Conservation (phyloP, 2,797 vertebrate genomes). For the Emys orbicularis region DNA sequence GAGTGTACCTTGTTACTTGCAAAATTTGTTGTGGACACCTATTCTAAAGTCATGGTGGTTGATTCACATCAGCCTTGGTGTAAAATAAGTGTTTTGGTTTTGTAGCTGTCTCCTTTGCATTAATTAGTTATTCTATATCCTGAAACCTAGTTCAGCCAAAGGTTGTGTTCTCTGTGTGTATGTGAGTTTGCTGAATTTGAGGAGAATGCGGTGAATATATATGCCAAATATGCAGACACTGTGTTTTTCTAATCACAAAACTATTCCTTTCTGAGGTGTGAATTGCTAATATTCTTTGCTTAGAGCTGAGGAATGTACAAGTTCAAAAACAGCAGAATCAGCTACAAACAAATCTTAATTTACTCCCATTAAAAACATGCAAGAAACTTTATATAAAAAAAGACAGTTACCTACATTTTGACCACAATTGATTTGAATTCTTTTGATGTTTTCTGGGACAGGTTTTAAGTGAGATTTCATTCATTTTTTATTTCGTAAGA, state of each 20-base stretch:
- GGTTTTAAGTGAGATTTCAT: neutral
- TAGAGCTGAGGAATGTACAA: constrained; percentile 12
- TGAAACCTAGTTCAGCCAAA: constrained; percentile 66
- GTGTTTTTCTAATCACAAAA: constrained; percentile 63
- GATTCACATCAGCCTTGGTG: neutral
- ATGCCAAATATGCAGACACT: constrained; percentile 60
- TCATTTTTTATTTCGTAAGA: neutral
- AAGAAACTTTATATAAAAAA: neutral
- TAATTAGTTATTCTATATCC: constrained; percentile 57
- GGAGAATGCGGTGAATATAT: constrained; percentile 42
- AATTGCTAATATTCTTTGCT: constrained; percentile 46
- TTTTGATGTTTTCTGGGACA: neutral
- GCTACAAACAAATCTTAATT: neutral
- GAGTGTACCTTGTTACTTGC: neutral
- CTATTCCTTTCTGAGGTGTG: constrained; percentile 60
- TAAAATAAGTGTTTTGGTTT: constrained; percentile 36
- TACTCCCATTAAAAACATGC: neutral
- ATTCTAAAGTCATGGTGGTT: neutral
- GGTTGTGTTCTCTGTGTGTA: constrained; percentile 26
- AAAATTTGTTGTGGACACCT: neutral
- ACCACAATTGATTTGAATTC: neutral
- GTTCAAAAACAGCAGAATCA: constrained; percentile 22
- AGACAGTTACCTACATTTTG: neutral
- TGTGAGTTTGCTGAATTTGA: constrained; percentile 60
- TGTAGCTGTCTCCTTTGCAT: constrained; percentile 40